phyloP scores from a whole-genome alignment of 1,140 invertebrate genomes.

The Brachionus rotundiformis region DNA sequence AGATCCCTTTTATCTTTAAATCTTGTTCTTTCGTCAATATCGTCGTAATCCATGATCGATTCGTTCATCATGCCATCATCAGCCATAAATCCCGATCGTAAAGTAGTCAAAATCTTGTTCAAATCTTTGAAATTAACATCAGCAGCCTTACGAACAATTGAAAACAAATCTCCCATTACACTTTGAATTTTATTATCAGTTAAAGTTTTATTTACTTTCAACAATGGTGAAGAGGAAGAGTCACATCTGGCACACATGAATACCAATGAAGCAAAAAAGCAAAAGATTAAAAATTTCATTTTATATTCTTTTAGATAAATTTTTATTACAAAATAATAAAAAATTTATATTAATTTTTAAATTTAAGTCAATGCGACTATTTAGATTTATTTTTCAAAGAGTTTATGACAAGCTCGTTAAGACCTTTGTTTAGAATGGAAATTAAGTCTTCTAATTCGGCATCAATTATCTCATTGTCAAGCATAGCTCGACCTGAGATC shows the following conservation, averaged over 20 bases:
- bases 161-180: background rate
- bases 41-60: background rate
- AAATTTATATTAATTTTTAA: background rate
- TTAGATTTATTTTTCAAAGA: background rate
- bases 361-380: background rate
- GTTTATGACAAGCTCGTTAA: background rate
- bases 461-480: background rate
- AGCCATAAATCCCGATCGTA: background rate
- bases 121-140: background rate
- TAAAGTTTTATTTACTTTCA: background rate
- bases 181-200: constrained; percentile 21
- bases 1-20: constrained; percentile 21
- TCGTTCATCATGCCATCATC: background rate
- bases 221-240: background rate
- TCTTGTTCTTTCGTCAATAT: background rate
- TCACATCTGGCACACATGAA: background rate
- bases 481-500: background rate
- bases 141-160: background rate
- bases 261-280: background rate
- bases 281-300: background rate
- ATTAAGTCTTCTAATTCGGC: constrained; percentile 4
- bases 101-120: background rate
- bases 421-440: constrained; percentile 12
- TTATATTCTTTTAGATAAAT: background rate
- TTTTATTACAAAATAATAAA: background rate